Conservation (phyloP, 2,113 vertebrate genomes). For the Paralichthys olivaceus region DNA sequence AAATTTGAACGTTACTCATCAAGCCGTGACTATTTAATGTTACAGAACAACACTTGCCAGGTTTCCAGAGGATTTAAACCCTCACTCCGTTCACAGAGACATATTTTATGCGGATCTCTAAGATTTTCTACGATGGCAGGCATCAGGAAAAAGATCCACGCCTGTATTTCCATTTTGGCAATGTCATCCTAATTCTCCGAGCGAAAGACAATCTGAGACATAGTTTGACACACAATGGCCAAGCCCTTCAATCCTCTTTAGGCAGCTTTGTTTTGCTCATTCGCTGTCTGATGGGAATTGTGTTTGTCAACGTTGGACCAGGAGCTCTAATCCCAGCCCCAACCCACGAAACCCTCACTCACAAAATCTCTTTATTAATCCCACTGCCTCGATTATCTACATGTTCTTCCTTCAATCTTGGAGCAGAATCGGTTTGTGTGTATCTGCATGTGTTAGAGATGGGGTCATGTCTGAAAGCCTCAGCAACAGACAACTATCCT, state of each 20-base stretch:
- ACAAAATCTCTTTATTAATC: conserved; percentile 74
- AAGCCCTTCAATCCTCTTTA: conserved; percentile 66
- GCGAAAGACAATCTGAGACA: conserved; percentile 46
- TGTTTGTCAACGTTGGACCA: conserved; percentile 55
- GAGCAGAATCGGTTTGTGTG: conserved; percentile 45
- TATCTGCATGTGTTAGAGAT: conserved; percentile 4
- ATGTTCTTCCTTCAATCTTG: conserved; percentile 66
- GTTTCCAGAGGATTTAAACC: not conserved
- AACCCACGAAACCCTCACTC: conserved; percentile 26
- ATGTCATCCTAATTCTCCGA: conserved; percentile 56
- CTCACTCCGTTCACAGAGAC: not conserved
- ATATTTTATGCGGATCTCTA: not conserved
- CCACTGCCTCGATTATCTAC: conserved; percentile 61
- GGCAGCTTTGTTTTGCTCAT: conserved; percentile 74
- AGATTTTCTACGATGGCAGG: not conserved
- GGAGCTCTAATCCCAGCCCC: conserved; percentile 64
- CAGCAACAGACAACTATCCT: conserved; percentile 30
- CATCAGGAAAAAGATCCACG: conserved; percentile 22
- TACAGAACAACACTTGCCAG: not conserved
- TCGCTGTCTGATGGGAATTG: conserved; percentile 68
- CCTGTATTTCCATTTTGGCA: conserved; percentile 55
- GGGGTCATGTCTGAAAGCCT: conserved; percentile 43
- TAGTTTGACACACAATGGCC: conserved; percentile 51
- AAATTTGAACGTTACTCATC: not conserved
- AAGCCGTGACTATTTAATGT: not conserved